These are phyloP conservation scores for Drosophila borealis DNA, from an alignment of 2,888 invertebrate genomes.

Conservation along the genomic window DNA sequence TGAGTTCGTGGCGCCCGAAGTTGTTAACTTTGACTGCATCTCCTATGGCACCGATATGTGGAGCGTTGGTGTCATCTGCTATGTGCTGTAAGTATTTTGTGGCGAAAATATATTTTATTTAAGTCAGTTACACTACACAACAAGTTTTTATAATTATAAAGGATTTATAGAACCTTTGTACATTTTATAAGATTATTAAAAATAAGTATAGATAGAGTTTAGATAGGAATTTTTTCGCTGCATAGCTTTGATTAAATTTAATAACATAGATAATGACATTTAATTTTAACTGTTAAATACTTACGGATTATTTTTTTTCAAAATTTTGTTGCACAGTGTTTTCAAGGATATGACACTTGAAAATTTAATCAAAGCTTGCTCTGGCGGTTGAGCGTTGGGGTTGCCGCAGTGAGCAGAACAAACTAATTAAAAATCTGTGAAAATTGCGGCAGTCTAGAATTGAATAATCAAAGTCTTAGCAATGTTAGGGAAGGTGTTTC, in stretches of 20 bases:
- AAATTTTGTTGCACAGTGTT: neutral
- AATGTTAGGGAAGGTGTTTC: constrained; percentile 35
- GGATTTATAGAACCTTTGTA: too few relatives aligned
- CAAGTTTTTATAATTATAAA: neutral
- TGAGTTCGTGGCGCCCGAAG: constrained; percentile 99
- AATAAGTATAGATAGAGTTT: too few relatives aligned
- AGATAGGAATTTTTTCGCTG: too few relatives aligned
- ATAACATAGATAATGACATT: too few relatives aligned
- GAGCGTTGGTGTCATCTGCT: constrained; percentile 99
- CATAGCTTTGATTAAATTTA: too few relatives aligned
- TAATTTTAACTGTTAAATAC: neutral
- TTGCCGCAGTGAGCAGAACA: constrained; percentile 17
- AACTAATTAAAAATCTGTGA: constrained; percentile 73
- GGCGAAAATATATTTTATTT: neutral
- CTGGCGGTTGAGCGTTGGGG: neutral
- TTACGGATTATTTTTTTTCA: neutral
- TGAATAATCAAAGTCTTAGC: constrained; percentile 65
- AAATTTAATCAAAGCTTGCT: constrained; percentile 49
- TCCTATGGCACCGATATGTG: constrained; percentile 99
- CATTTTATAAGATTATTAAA: too few relatives aligned
- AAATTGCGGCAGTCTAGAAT: constrained; percentile 57
- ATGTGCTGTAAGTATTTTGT: constrained; percentile 95
- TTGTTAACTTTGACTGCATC: constrained; percentile 99
- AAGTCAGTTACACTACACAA: neutral
- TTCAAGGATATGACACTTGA: constrained; percentile 18